Percentiles rank a stretch among this genome's conserved stretches.
phyloP scores from a whole-genome alignment of 2,113 vertebrate genomes.

The Siphamia tubifer region DNA sequence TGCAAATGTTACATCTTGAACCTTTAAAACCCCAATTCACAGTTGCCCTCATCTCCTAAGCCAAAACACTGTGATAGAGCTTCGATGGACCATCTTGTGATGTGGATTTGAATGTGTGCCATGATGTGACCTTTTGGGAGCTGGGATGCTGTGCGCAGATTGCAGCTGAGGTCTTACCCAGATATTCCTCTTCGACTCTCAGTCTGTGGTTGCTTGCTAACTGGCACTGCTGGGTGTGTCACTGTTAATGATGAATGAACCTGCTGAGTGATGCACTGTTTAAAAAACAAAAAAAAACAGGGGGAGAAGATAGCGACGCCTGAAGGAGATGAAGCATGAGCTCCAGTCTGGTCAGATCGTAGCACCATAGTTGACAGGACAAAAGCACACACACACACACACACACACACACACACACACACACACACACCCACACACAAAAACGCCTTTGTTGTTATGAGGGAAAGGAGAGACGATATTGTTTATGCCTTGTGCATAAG shows the following conservation, averaged over 20 bases:
- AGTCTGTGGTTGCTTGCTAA: conserved; percentile 5
- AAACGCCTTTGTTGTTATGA: background rate
- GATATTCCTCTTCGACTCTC: background rate
- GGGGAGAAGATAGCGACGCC: background rate
- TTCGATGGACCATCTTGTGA: background rate
- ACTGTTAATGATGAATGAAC: conserved; percentile 31
- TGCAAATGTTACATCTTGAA: too few species aligned
- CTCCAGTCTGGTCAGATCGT: conserved; percentile 2
- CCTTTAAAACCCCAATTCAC: too few species aligned
- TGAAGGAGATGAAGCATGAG: background rate
- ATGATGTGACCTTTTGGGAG: background rate
- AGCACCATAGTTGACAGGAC: background rate
- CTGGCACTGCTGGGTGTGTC: conserved; percentile 12
- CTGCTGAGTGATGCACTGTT: conserved; percentile 5
- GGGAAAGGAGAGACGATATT: background rate
- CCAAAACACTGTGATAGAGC: too few species aligned
- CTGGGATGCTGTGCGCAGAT: background rate
- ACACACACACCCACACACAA: too few species aligned
- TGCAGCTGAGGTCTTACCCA: too few species aligned
- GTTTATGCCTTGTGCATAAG: background rate
- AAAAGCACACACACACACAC: too few species aligned
- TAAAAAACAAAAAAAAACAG: too few species aligned
- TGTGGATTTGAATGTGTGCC: background rate
- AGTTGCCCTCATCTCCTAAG: too few species aligned
- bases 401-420: too few species aligned